Percentiles rank a stretch among this genome's conserved stretches.
Conservation (phyloP, 2,888 invertebrate genomes). For the Hydrotaea cyrtoneurina region DNA sequence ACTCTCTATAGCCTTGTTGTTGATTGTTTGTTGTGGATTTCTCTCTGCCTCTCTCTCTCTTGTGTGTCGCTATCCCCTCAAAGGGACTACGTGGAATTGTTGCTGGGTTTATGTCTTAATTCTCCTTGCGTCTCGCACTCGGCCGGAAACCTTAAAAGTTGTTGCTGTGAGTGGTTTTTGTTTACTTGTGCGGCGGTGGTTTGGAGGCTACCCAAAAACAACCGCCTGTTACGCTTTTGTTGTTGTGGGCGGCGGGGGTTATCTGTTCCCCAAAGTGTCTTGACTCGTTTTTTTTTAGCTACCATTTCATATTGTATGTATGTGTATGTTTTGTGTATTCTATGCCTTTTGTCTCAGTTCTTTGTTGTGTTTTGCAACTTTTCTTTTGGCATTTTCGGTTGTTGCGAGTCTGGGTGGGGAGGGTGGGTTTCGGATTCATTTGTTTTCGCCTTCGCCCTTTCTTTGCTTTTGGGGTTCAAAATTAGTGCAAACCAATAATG, state of each 20-base stretch:
- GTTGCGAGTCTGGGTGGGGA: neutral
- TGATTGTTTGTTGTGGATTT: conserved; percentile 46
- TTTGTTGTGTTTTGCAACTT: conserved; percentile 10
- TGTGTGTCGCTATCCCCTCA: conserved; percentile 10
- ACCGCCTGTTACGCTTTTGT: conserved; percentile 34
- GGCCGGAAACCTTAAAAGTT: conserved; percentile 59
- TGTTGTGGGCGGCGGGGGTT: neutral
- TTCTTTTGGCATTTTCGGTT: conserved; percentile 5
- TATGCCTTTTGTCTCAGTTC: neutral
- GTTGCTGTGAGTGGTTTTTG: neutral
- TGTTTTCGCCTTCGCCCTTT: conserved; percentile 19
- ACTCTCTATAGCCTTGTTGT: conserved; percentile 63
- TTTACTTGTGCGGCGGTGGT: neutral
- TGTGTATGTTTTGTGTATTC: neutral
- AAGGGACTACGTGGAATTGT: neutral
- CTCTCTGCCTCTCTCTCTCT: conserved; percentile 1
- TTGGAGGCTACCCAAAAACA: neutral
- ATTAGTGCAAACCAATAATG: conserved; percentile 78
- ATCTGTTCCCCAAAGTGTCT: neutral
- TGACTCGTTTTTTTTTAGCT: neutral
- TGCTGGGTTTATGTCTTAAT: conserved; percentile 4
- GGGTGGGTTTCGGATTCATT: conserved; percentile 5
- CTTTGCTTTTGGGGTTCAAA: conserved; percentile 59
- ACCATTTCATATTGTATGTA: neutral
- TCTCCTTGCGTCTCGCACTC: conserved; percentile 4